Conservation (phyloP, 2,113 vertebrate genomes). For the Danio rerio region GRCz12tu NC_133194.1:31057501-31058000, state of each 20-base stretch:
- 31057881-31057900: background rate
- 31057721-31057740: constrained; percentile 51
- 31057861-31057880: background rate
- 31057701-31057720: constrained; percentile 39
- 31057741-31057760: constrained; percentile 56
- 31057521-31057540: constrained; percentile 2
- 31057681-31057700: constrained; percentile 42
- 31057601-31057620: too few relatives aligned
- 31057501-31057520: constrained; percentile 20
- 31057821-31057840: constrained; percentile 26
- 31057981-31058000: constrained; percentile 4
- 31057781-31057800: constrained; percentile 47
- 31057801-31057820: constrained; percentile 42
- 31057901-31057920: constrained; percentile 37
- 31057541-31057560: constrained; percentile 62
- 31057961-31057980: constrained; percentile 34
- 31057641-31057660: too few relatives aligned
- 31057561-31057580: constrained; percentile 60
- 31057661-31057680: constrained; percentile 44
- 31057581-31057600: constrained; percentile 40
- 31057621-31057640: too few relatives aligned
- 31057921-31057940: background rate
- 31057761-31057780: constrained; percentile 41
- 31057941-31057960: constrained; percentile 42
- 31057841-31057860: constrained; percentile 40